phyloP scores from a whole-genome alignment of 1,140 invertebrate species.

The Pogonomyrmex californicus region DNA sequence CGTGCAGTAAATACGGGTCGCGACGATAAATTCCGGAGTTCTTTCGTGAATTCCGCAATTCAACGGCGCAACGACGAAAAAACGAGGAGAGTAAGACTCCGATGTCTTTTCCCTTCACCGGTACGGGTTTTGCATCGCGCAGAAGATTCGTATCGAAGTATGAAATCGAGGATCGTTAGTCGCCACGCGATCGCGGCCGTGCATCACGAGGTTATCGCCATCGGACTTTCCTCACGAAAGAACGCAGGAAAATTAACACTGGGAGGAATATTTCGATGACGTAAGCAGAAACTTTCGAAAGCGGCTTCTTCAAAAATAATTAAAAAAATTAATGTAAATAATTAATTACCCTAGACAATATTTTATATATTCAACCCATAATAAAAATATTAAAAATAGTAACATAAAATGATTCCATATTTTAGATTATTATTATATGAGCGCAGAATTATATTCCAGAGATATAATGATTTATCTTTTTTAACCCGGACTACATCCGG shows the following conservation, averaged over 20 bases:
- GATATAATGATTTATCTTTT: constrained; percentile 48
- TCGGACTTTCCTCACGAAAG: constrained; percentile 33
- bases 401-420: background rate
- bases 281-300: background rate
- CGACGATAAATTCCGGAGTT: constrained; percentile 78
- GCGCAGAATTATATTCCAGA: constrained; percentile 24
- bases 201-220: constrained; percentile 76
- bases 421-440: constrained; percentile 29
- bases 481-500: constrained; percentile 12
- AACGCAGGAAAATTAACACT: background rate
- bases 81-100: background rate
- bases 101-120: background rate
- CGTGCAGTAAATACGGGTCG: constrained; percentile 73
- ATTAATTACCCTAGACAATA: background rate
- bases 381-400: background rate
- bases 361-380: background rate
- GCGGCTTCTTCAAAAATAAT: background rate
- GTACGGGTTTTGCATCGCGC: background rate
- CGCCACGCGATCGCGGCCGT: constrained; percentile 53
- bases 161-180: constrained; percentile 72
- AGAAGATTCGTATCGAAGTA: constrained; percentile 54
- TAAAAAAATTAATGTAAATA: background rate
- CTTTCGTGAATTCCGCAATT: constrained; percentile 54
- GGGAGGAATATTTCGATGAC: background rate
- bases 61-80: background rate